A percentile compares a stretch with the other conserved stretches of the same genome.
These are phyloP conservation scores for Erythrolamprus reginae DNA, from an alignment of 2,113 vertebrate genomes.

Conservation along the genomic window DNA sequence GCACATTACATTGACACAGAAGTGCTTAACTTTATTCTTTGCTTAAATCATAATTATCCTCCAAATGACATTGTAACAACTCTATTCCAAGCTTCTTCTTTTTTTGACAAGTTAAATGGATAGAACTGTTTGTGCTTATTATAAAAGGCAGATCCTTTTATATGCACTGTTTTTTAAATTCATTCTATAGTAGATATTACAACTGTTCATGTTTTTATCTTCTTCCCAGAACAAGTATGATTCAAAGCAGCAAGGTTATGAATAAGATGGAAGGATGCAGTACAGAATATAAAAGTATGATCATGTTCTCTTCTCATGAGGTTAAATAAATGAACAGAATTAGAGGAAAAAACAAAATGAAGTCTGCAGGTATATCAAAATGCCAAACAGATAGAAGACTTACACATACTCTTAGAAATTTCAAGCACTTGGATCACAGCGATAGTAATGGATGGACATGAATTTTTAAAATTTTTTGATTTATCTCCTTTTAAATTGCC, in stretches of 20 bases:
- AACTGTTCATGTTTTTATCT: constrained; percentile 49
- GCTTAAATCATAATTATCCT: neutral
- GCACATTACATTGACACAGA: neutral
- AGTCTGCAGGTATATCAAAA: constrained; percentile 81
- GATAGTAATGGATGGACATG: constrained; percentile 79
- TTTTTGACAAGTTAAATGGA: neutral
- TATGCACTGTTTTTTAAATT: constrained; percentile 53
- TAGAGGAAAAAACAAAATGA: constrained; percentile 88
- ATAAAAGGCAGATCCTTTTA: constrained; percentile 34
- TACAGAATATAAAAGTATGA: constrained; percentile 72
- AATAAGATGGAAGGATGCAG: constrained; percentile 65
- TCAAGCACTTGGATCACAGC: constrained; percentile 77
- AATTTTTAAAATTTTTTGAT: constrained; percentile 62
- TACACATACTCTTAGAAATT: constrained; percentile 75
- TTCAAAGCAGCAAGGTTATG: constrained; percentile 69
- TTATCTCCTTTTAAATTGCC: constrained; percentile 71
- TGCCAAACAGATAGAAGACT: constrained; percentile 81
- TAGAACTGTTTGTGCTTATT: constrained; percentile 39
- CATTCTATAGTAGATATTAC: constrained; percentile 42
- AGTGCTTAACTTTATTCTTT: neutral
- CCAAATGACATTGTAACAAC: neutral
- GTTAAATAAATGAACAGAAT: constrained; percentile 76
- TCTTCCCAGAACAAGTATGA: constrained; percentile 63
- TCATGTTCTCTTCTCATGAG: constrained; percentile 71
- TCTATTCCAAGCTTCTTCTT: neutral